phyloP scores from a whole-genome alignment of 1,140 invertebrate species.

The Nephila pilipes region DNA sequence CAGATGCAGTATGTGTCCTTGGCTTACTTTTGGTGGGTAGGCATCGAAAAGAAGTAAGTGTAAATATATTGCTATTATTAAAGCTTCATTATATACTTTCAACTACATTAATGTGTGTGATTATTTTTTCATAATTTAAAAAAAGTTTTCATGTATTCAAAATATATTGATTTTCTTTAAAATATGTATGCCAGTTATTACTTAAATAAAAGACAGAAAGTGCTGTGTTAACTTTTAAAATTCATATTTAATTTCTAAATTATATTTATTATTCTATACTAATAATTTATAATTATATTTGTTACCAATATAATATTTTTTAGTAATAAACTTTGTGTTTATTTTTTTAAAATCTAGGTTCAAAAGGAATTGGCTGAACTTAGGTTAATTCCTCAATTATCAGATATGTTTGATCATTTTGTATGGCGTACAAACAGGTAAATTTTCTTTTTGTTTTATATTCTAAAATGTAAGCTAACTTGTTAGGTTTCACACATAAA shows the following conservation, averaged over 20 bases:
- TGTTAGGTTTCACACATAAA: no score
- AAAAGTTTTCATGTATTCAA: neutral
- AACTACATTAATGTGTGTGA: neutral
- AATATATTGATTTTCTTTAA: no score
- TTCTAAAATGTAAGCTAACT: no score
- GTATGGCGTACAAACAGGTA: constrained; percentile 82
- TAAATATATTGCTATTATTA: neutral
- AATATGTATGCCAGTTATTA: no score
- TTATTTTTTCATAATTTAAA: neutral
- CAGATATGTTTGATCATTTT: constrained; percentile 83
- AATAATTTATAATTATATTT: no score
- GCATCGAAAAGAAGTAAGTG: constrained; percentile 81
- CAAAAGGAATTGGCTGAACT: constrained; percentile 82
- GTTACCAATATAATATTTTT: no score
- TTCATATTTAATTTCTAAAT: no score
- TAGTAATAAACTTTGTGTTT: no score
- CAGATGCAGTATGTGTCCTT: constrained; percentile 82
- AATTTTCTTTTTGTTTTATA: constrained; percentile 77
- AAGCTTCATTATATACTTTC: neutral
- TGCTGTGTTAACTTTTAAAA: no score
- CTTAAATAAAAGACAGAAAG: no score
- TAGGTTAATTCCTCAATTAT: constrained; percentile 81
- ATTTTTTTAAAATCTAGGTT: constrained; percentile 79
- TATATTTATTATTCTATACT: no score
- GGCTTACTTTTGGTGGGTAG: constrained; percentile 82